phyloP scores from a whole-genome alignment of 1,140 invertebrate genomes.

The Brachionus sp. region DNA sequence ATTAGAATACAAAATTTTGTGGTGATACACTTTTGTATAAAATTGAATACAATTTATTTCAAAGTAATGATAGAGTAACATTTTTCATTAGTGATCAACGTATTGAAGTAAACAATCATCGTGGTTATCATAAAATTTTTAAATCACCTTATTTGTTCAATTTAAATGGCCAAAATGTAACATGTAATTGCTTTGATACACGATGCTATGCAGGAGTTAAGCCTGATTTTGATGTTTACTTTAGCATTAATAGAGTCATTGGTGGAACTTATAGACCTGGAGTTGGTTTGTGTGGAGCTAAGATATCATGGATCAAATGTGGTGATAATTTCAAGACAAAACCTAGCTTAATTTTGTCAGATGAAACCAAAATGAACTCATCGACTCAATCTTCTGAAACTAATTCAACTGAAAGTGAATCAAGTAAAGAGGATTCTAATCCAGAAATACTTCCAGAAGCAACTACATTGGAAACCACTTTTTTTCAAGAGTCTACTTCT shows the following conservation, averaged over 20 bases:
- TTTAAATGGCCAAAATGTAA: slow-evolving; percentile 41
- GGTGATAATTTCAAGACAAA: not conserved
- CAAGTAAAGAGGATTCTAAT: no score
- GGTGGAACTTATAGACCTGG: slow-evolving; percentile 44
- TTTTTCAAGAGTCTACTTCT: not conserved
- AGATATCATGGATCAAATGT: slow-evolving; percentile 27
- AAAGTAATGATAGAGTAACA: slow-evolving; percentile 2
- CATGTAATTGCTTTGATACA: slow-evolving; percentile 46
- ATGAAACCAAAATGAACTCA: not conserved
- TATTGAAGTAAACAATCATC: slow-evolving; percentile 41
- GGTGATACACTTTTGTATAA: slow-evolving; percentile 43
- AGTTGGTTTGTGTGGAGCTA: slow-evolving; percentile 27
- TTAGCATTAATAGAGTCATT: slow-evolving; percentile 43
- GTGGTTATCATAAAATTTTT: slow-evolving; percentile 14
- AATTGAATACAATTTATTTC: slow-evolving; percentile 41
- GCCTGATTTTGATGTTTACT: slow-evolving; percentile 39
- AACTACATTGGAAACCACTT: not conserved
- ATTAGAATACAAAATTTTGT: slow-evolving; percentile 41
- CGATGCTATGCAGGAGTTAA: slow-evolving; percentile 9
- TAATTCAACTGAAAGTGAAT: not conserved
- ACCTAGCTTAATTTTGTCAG: not conserved
- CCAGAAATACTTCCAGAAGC: no score
- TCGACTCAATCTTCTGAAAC: not conserved
- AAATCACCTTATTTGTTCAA: slow-evolving; percentile 22
- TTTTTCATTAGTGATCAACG: slow-evolving; percentile 37